Evolutionary conservation across 2,888 invertebrate genomes (phyloP).

Genomic region (Clostera curtula): DNA sequence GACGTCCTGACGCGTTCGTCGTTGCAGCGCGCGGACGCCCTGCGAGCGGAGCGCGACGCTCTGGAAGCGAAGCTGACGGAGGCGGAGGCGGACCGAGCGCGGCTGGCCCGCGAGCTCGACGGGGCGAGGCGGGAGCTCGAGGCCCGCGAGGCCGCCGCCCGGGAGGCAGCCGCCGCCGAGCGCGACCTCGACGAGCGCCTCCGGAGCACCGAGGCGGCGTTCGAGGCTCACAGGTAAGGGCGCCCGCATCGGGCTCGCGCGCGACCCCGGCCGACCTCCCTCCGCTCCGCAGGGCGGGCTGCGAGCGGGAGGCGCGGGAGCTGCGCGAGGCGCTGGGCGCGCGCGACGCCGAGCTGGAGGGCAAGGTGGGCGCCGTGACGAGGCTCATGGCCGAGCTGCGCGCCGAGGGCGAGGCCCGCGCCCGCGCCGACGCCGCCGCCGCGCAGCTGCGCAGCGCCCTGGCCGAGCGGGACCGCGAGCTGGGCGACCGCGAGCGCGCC

Average conservation of each 20-base stretch:
- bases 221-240: not conserved
- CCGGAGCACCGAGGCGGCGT: not conserved
- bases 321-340: constrained; percentile 4
- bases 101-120: not conserved
- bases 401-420: constrained; percentile 11
- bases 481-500: constrained; percentile 35
- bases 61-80: not conserved
- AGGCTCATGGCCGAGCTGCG: constrained; percentile 16
- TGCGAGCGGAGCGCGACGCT: too few relatives aligned
- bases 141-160: not conserved
- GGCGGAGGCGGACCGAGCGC: not conserved
- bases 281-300: not conserved
- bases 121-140: not conserved
- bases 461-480: constrained; percentile 19
- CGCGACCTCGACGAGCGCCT: not conserved
- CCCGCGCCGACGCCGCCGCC: constrained; percentile 9
- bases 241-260: not conserved
- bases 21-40: too few relatives aligned
- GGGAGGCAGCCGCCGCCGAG: not conserved
- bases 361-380: constrained; percentile 11
- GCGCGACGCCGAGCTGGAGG: constrained; percentile 12
- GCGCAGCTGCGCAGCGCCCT: constrained; percentile 12
- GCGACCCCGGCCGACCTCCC: not conserved
- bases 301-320: constrained; percentile 2
- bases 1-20: too few relatives aligned